Evolutionary conservation across 1,140 invertebrate genomes (phyloP).

Genomic region (Drosophila tropicalis): DNA sequence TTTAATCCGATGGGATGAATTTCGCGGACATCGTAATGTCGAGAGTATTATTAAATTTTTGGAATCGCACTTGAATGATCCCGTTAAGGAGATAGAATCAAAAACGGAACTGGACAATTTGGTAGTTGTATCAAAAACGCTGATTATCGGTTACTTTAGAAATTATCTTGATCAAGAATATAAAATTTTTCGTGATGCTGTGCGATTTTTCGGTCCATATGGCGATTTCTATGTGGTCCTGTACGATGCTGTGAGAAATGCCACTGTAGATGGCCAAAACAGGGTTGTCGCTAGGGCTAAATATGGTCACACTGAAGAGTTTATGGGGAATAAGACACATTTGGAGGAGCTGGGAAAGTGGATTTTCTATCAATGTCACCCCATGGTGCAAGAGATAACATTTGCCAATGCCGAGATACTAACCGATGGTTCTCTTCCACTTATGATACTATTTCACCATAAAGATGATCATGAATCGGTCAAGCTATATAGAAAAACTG

Average conservation of each 20-base stretch:
- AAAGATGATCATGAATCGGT: constrained; percentile 20
- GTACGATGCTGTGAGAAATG: constrained; percentile 87
- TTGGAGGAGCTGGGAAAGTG: constrained; percentile 11
- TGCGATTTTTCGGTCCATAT: constrained; percentile 94
- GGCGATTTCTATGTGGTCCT: constrained; percentile 96
- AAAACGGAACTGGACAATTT: constrained; percentile 89
- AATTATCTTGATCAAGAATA: constrained; percentile 90
- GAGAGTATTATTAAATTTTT: constrained; percentile 94
- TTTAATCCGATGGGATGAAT: constrained; percentile 95
- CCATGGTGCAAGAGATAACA: constrained; percentile 45
- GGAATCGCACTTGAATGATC: constrained; percentile 95
- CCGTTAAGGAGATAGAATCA: constrained; percentile 90
- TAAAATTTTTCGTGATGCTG: constrained; percentile 90
- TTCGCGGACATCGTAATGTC: constrained; percentile 88
- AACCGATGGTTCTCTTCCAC: constrained; percentile 36
- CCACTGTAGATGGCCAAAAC: constrained; percentile 19
- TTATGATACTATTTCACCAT: constrained; percentile 52
- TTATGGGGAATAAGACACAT: constrained; percentile 29
- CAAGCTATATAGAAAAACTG: constrained; percentile 29
- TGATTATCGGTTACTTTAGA: constrained; percentile 96
- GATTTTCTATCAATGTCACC: constrained; percentile 29
- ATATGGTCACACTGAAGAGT: constrained; percentile 22
- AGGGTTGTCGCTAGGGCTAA: constrained; percentile 27
- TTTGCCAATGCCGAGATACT: constrained; percentile 63
- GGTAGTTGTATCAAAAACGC: constrained; percentile 87